These are phyloP conservation scores for Gastrophryne carolinensis DNA, from an alignment of 2,797 vertebrate species.

Conservation along the genomic window DNA sequence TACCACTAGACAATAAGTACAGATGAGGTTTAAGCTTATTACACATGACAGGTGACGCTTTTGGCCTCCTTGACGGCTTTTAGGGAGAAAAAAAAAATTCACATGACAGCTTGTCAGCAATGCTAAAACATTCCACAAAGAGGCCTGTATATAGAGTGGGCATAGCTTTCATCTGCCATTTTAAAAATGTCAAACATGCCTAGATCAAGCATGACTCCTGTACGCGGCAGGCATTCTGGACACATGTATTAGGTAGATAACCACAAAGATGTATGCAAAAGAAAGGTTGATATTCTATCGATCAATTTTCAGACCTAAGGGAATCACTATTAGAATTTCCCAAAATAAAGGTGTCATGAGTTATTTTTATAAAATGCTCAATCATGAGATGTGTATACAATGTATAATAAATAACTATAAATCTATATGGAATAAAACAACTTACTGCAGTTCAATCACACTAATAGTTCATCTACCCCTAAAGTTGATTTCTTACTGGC, in stretches of 20 bases:
- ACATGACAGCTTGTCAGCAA: conserved; percentile 82
- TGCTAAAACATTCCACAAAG: conserved; percentile 73
- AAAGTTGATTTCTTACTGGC: no score
- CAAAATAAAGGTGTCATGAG: rapidly evolving
- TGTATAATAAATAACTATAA: not conserved
- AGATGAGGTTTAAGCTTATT: conserved; percentile 64
- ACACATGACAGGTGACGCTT: conserved; percentile 75
- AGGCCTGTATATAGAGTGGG: conserved; percentile 72
- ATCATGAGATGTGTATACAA: not conserved
- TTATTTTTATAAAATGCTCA: no score
- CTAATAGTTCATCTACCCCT: no score
- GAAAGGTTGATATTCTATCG: conserved; percentile 54
- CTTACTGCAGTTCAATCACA: no score
- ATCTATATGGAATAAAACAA: no score
- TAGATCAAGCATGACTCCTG: conserved; percentile 59
- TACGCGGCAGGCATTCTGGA: conserved; percentile 64
- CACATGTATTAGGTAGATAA: conserved; percentile 59
- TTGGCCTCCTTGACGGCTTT: conserved; percentile 60
- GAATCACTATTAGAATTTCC: conserved; percentile 52
- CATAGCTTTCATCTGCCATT: conserved; percentile 76
- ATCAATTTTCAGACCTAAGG: conserved; percentile 17
- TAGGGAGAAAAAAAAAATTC: conserved; percentile 66
- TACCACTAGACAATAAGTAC: not conserved
- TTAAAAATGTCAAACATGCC: conserved; percentile 61
- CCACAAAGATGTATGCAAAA: conserved; percentile 56